Evolutionary conservation across 2,888 invertebrate genomes (phyloP).

Genomic region (Andrena camellia): DNA sequence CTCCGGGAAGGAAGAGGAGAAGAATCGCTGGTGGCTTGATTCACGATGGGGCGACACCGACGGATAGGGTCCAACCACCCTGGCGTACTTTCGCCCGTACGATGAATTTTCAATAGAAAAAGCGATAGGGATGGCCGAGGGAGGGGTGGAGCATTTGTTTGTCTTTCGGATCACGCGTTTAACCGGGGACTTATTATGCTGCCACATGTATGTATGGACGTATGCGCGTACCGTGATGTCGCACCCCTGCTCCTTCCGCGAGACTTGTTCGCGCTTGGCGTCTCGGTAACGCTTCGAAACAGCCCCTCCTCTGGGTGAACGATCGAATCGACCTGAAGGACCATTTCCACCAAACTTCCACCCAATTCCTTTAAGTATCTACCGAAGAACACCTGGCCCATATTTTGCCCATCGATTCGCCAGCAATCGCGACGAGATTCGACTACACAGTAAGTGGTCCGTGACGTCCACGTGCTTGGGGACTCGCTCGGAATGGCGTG

Average conservation of each 20-base stretch:
- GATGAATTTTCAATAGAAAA: slow-evolving; percentile 80
- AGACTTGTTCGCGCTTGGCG: slow-evolving; percentile 34
- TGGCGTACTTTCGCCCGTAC: slow-evolving; percentile 67
- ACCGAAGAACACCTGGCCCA: too few species aligned
- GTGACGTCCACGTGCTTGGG: too few species aligned
- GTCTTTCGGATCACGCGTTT: slow-evolving; percentile 80
- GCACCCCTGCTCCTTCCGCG: slow-evolving; percentile 2
- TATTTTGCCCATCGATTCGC: too few species aligned
- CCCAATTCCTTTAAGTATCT: too few species aligned
- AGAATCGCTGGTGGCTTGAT: slow-evolving; percentile 57
- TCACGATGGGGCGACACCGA: slow-evolving; percentile 57
- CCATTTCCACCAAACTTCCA: too few species aligned
- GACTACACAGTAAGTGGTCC: too few species aligned
- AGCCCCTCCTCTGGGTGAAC: too few species aligned
- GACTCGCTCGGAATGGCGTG: too few species aligned
- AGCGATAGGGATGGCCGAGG: slow-evolving; percentile 37
- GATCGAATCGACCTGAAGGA: too few species aligned
- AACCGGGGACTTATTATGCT: slow-evolving; percentile 64
- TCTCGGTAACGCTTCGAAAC: too few species aligned
- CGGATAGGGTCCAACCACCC: slow-evolving; percentile 45
- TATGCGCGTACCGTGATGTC: neutral
- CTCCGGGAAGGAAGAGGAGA: slow-evolving; percentile 51
- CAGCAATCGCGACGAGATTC: too few species aligned
- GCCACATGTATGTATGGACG: slow-evolving; percentile 51
- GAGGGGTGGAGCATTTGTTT: slow-evolving; percentile 72